Conservation (phyloP, 37 sponge, comb jelly and placozoan species). For the Hexactinellida sp. region DNA sequence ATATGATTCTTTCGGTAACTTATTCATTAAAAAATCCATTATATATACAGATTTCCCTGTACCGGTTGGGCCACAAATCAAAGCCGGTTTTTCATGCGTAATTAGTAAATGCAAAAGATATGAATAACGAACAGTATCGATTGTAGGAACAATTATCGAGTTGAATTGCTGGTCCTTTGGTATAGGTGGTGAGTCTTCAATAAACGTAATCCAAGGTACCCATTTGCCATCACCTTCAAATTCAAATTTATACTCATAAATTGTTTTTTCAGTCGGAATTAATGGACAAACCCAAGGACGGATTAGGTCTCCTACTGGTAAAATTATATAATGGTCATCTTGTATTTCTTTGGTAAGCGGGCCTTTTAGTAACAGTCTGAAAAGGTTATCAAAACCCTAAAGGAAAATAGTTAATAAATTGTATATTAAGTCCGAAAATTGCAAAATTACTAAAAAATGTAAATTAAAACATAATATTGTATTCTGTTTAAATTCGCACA, state of each 20-base stretch:
- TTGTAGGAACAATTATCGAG: conserved; percentile 87
- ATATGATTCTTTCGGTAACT: conserved; percentile 77
- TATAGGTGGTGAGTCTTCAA: conserved; percentile 57
- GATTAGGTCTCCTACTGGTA: neutral
- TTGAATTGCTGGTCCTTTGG: conserved; percentile 60
- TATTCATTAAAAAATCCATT: conserved; percentile 78
- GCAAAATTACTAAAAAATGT: no score
- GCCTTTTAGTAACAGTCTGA: neutral
- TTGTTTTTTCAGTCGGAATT: neutral
- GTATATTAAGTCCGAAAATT: no score
- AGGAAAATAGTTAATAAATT: neutral
- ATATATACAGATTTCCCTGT: conserved; percentile 97
- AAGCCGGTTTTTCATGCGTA: conserved; percentile 70
- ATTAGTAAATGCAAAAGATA: conserved; percentile 84
- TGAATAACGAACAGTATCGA: conserved; percentile 86
- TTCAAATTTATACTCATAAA: neutral
- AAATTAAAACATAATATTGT: no score
- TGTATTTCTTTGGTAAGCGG: neutral
- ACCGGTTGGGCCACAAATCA: conserved; percentile 95
- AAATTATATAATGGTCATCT: neutral
- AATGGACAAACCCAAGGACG: conserved; percentile 13
- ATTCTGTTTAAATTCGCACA: no score
- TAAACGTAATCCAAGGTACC: conserved; percentile 61
- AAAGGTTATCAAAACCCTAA: neutral
- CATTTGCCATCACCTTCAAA: conserved; percentile 50